Conservation (phyloP, 2,888 invertebrate genomes). For the Idaea straminata region DNA sequence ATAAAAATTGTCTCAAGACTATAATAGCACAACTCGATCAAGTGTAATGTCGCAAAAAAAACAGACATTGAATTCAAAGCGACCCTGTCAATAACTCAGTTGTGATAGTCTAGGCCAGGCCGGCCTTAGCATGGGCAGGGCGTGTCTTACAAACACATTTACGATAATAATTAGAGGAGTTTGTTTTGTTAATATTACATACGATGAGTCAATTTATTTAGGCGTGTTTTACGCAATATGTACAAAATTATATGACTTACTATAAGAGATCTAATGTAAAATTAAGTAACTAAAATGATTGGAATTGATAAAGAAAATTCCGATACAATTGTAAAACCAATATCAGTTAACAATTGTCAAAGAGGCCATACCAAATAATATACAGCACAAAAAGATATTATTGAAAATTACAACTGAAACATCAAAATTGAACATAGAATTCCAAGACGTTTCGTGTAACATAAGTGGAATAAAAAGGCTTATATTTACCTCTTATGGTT, state of each 20-base stretch:
- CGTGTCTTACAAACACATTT: slow-evolving; percentile 28
- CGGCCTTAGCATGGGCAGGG: slow-evolving; percentile 36
- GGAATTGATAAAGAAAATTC: too few species aligned
- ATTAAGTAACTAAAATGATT: too few species aligned
- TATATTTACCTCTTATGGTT: too few species aligned
- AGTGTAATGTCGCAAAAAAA: slow-evolving; percentile 16
- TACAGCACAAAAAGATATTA: too few species aligned
- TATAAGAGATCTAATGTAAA: background rate
- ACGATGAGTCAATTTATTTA: background rate
- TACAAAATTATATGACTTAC: background rate
- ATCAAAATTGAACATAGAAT: too few species aligned
- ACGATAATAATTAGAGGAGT: slow-evolving; percentile 9
- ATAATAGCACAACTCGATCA: slow-evolving; percentile 9
- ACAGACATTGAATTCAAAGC: slow-evolving; percentile 21
- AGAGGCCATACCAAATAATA: too few species aligned
- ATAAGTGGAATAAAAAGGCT: too few species aligned
- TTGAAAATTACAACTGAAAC: too few species aligned
- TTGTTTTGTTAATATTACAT: slow-evolving; percentile 4
- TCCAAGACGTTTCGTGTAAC: too few species aligned
- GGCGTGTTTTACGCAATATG: background rate
- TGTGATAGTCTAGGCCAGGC: slow-evolving; percentile 26
- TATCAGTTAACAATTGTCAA: too few species aligned
- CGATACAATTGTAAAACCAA: too few species aligned
- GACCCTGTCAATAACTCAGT: slow-evolving; percentile 22
- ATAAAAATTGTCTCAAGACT: background rate